Evolutionary conservation across 2,888 invertebrate species (phyloP), one percentile per base, ranked within the genome.

Genomic region (Gari tellinella): DNA sequence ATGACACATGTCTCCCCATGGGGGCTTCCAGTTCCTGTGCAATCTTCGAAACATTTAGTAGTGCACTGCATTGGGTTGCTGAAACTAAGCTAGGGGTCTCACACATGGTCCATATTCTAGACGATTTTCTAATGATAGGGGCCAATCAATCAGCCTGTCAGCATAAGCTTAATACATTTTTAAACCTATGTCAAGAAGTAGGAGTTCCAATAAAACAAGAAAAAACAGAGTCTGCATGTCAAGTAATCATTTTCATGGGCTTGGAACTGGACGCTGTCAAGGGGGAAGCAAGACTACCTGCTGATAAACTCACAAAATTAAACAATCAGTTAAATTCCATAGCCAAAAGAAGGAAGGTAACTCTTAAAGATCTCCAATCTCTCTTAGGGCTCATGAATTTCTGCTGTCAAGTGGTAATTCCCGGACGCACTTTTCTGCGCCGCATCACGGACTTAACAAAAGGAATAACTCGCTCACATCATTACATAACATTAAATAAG

Each of bases 11-110:
- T 31, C 25, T 78, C 3, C 64, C 63, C 7, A 72, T 79, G 67
- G 70, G 75, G 1, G 40, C 52, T 26, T 19, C 62, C 3, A 38
- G 19, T n/a, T 65, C 69, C 2, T 78, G 78, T 56, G 61, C 56
- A 4, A 65, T 78, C 10, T 78, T 78, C 67, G 67, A 78, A 25
- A 25, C 19, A 3, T 66, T 78, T 45, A 68, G 68, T 49, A 51
- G 68, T 1, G 53, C 58, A 5, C 19, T 68, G 1, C 49, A 74
- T 48, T 56, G 52, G 58, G 26, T 40, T 19, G 38, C 55, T 21
- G 3, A 17, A n/a, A 17, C 17, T 2, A 48, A 55, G 25, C 25
- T 67, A 26, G 5, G 14, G 5, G 61, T 52, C 23, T 19, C 19
- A 1, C 25, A 67, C 55, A 61, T 67, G 8, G 31, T 67, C 10